phyloP scores from a whole-genome alignment of 2,888 invertebrate species.

The Agrotis puta region DNA sequence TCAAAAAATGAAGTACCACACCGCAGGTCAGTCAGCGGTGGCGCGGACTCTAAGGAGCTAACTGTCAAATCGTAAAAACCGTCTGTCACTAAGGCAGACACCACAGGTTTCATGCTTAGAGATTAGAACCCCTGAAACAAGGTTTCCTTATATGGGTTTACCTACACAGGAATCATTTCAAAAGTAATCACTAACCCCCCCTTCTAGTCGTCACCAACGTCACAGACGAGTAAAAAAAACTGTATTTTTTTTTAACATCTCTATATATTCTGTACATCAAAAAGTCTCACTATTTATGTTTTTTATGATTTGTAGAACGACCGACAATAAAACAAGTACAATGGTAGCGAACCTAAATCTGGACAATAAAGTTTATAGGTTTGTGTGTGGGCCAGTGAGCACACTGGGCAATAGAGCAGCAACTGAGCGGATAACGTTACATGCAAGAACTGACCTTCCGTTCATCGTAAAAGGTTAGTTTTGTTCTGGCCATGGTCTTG shows the following conservation, averaged over 20 bases:
- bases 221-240: not conserved
- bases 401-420: constrained; percentile 1
- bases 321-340: constrained; percentile 41
- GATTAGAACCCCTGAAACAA: too few species aligned
- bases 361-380: constrained; percentile 55
- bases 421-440: not conserved
- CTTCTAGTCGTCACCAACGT: not conserved
- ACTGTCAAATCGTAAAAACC: too few species aligned
- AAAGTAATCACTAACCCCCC: not conserved
- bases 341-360: constrained; percentile 36
- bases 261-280: not conserved
- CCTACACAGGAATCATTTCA: not conserved
- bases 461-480: constrained; percentile 7
- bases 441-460: not conserved
- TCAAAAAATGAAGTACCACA: too few species aligned
- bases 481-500: not conserved
- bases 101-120: too few species aligned
- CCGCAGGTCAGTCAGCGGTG: too few species aligned
- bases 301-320: constrained; percentile 42
- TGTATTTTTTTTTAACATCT: not conserved
- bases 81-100: too few species aligned
- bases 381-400: constrained; percentile 42
- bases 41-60: too few species aligned
- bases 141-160: not conserved
- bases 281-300: constrained; percentile 13